Conservation (phyloP, 2,888 invertebrate genomes). For the Eilema sororculum region DNA sequence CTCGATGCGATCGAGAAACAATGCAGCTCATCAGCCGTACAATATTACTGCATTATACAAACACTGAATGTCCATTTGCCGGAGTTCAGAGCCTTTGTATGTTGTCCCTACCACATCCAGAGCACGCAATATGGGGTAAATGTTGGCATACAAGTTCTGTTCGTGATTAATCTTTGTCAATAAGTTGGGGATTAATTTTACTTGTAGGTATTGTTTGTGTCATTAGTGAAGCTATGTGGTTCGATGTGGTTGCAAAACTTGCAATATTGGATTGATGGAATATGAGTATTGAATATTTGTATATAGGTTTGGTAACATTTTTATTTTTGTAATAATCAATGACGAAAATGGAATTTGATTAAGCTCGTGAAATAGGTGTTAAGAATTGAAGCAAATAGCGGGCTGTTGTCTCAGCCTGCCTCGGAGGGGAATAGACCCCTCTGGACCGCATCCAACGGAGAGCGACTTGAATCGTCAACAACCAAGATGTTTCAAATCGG, state of each 20-base stretch:
- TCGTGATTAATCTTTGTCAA: slow-evolving; percentile 36
- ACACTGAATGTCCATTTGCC: slow-evolving; percentile 55
- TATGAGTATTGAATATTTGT: not conserved
- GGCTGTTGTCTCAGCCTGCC: too few species aligned
- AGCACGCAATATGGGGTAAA: not conserved
- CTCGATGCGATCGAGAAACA: not conserved
- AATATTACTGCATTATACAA: slow-evolving; percentile 49
- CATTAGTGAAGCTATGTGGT: not conserved
- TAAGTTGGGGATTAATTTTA: slow-evolving; percentile 33
- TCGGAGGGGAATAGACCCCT: too few species aligned
- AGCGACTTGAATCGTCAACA: too few species aligned
- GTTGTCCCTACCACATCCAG: slow-evolving; percentile 6
- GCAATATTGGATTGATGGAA: not conserved
- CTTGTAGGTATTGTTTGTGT: not conserved
- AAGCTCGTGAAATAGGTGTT: too few species aligned
- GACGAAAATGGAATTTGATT: too few species aligned
- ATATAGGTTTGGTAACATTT: not conserved
- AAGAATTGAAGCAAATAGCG: too few species aligned
- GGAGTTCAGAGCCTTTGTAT: slow-evolving; percentile 22
- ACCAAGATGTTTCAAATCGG: too few species aligned
- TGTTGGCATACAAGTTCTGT: slow-evolving; percentile 9
- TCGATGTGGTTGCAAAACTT: not conserved
- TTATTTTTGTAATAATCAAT: too few species aligned
- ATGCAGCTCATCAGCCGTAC: slow-evolving; percentile 27
- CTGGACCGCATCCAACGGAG: too few species aligned